Conservation (phyloP, 1,140 invertebrate genomes). For the Atta texana region DNA sequence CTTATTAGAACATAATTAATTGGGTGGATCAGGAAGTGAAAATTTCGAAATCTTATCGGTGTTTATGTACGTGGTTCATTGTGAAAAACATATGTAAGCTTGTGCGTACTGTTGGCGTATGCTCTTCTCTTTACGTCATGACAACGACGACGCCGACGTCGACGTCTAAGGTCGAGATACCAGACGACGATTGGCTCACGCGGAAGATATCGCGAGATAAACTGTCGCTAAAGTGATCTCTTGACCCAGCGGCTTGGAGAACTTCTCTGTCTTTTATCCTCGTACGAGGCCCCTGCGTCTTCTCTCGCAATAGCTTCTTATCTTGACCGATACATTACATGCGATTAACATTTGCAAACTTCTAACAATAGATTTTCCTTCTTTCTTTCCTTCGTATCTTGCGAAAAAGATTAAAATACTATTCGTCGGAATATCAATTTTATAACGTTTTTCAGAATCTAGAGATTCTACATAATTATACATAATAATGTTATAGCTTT, state of each 20-base stretch:
- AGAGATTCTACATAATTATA: too few relatives aligned
- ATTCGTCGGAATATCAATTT: neutral
- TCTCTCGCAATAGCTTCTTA: neutral
- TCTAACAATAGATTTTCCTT: neutral
- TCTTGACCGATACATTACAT: constrained; percentile 21
- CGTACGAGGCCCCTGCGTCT: neutral
- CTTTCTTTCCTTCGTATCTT: neutral
- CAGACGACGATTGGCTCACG: constrained; percentile 70
- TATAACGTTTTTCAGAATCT: neutral
- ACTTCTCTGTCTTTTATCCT: constrained; percentile 37
- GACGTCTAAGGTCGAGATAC: constrained; percentile 71
- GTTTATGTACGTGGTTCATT: neutral
- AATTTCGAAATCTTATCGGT: neutral
- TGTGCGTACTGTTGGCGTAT: constrained; percentile 7
- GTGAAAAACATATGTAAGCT: constrained; percentile 4
- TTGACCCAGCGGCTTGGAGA: constrained; percentile 56
- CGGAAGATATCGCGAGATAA: constrained; percentile 71
- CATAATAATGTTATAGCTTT: too few relatives aligned
- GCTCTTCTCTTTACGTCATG: constrained; percentile 54
- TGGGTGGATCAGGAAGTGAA: neutral
- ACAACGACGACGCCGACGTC: constrained; percentile 39
- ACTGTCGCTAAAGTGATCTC: constrained; percentile 69
- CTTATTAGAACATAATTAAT: neutral
- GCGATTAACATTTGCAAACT: constrained; percentile 14
- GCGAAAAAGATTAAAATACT: neutral